Base-by-base conservation (phyloP, 2,797 vertebrate species). In the Triplophysa yarkandensis region DNA sequence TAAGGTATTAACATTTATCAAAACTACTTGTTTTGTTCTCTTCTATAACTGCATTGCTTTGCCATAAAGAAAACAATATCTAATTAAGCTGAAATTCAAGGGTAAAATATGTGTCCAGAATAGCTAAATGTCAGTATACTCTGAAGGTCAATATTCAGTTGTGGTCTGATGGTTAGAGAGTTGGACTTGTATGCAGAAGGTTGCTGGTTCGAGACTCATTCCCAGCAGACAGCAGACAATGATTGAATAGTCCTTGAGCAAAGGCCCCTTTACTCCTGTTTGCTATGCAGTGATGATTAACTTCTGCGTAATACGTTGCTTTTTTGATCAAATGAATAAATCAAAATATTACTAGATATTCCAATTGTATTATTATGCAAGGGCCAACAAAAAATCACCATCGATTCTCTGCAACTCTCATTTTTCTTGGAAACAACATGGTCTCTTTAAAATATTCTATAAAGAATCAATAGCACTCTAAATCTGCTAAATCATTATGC, bases 391-490 rank as follows among this genome's bases (percentile, higher is more conserved):
- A n/a, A n/a, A n/a, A n/a, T n/a, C n/a, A n/a, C n/a, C n/a, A n/a
- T n/a, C n/a, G n/a, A n/a, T n/a, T n/a, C n/a, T n/a, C 27, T 57
- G 54, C 7, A 23, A 63, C 27, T 74, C 50, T 41, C 30, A 23
- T 66, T 75, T 67, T 52, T 43, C 48, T 36, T 30, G 66, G 34
- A 67, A 79, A 63, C 43, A 60, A 62, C 8, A 25, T 46, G 61
- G 28, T 16, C 43, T 60, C 27, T 74, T 67, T 54, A 61, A 77
- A 80, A 82, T 64, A 67, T 43, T 58, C 50, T 71, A 65, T 79
- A 71, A 79, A 79, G 61, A 67, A 82, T 80, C 77, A 30, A 82
- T 77, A 82, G 63, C 68, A 77, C 75, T 77, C 63, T 75, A 62
- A 76, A 44, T 16, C 52, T 39, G 32, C 60, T 74, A 74, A 68